Conservation (phyloP, 2,797 vertebrate genomes). For the Sebastes reedi region DNA sequence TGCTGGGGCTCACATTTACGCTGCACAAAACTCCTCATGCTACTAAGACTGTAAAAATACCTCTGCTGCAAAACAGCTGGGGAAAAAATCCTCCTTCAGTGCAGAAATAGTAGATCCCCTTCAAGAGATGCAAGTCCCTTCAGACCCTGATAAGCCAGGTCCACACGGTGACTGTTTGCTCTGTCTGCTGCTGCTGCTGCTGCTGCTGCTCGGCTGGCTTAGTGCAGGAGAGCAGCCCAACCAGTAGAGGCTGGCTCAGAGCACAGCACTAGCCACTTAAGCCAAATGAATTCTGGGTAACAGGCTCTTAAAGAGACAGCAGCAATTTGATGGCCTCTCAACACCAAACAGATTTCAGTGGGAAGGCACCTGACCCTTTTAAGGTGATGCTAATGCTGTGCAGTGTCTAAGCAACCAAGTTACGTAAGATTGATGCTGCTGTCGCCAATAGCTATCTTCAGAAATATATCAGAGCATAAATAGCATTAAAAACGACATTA, state of each 20-base stretch:
- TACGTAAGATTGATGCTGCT: conserved; percentile 42
- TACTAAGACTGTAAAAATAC: conserved; percentile 23
- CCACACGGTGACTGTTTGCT: conserved; percentile 46
- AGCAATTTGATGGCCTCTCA: neutral
- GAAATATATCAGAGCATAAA: neutral
- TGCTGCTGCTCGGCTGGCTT: conserved; percentile 53
- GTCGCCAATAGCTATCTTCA: neutral
- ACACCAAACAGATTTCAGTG: conserved; percentile 31
- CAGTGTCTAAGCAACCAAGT: conserved; percentile 59
- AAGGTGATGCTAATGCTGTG: conserved; percentile 54
- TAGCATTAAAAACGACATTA: neutral
- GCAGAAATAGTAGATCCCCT: conserved; percentile 23
- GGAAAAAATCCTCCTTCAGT: conserved; percentile 13
- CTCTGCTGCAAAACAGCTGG: conserved; percentile 13
- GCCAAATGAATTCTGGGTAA: conserved; percentile 81
- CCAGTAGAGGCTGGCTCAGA: conserved; percentile 64
- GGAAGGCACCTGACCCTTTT: conserved; percentile 60
- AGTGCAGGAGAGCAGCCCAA: conserved; percentile 58
- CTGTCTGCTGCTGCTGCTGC: conserved; percentile 54
- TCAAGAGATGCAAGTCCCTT: conserved; percentile 40
- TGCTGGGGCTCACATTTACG: conserved; percentile 1
- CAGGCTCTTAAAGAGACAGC: conserved; percentile 80
- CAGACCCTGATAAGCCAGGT: conserved; percentile 49
- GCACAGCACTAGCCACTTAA: conserved; percentile 66
- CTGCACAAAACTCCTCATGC: conserved; percentile 16